Evolutionary conservation across 2,113 vertebrate genomes (phyloP).

Genomic region (Phaethon lepturus): DNA sequence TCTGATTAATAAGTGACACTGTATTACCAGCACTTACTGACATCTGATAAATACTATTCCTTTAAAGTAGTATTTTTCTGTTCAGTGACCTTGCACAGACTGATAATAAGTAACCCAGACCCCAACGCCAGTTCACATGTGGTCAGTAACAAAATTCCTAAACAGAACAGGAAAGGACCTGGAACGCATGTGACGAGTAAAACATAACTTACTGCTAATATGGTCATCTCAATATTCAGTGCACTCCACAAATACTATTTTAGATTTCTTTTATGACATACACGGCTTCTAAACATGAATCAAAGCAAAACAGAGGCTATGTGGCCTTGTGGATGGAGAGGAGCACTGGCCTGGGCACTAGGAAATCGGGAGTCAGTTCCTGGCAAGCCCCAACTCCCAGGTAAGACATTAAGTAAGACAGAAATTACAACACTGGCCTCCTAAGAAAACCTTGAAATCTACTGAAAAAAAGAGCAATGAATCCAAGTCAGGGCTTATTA

Average conservation of each 20-base stretch:
- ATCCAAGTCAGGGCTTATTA: background rate
- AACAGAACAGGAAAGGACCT: background rate
- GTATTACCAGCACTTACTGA: background rate
- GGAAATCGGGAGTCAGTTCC: background rate
- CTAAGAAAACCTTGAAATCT: background rate
- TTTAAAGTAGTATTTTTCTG: slow-evolving; percentile 8
- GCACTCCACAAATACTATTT: background rate
- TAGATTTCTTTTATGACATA: background rate
- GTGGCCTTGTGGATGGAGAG: background rate
- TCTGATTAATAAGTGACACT: slow-evolving; percentile 1
- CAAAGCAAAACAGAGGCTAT: background rate
- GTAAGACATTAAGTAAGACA: background rate
- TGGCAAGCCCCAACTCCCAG: background rate
- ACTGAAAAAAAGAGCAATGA: background rate
- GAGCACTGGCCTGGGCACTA: background rate
- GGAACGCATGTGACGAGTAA: background rate
- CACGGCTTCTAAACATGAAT: background rate
- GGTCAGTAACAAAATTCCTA: background rate
- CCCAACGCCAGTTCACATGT: background rate
- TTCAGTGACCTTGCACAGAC: background rate
- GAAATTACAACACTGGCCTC: background rate
- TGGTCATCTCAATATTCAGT: background rate
- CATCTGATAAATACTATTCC: background rate
- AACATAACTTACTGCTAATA: background rate
- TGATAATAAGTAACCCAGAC: background rate